These are phyloP conservation scores for Pangasius macronema DNA, from an alignment of 2,797 vertebrate species.

Conservation along the genomic window DNA sequence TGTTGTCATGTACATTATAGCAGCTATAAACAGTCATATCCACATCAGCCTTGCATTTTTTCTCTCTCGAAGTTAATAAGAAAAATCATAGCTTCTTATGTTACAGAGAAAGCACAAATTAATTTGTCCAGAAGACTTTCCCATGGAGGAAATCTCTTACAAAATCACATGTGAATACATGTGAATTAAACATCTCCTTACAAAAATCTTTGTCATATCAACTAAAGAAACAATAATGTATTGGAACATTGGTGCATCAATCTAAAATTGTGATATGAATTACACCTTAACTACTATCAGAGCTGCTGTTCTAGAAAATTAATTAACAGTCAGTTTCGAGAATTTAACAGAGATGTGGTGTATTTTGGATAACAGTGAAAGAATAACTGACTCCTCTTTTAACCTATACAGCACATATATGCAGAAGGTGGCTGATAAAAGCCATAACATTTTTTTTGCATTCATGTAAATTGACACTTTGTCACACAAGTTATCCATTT, in stretches of 20 bases:
- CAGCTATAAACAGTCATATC: neutral
- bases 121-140: no score
- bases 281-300: neutral
- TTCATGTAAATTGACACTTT: conserved; percentile 37
- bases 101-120: no score
- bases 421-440: conserved; percentile 13
- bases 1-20: neutral
- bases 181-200: no score
- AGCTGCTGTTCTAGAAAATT: neutral
- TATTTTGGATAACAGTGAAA: neutral
- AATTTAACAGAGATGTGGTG: neutral
- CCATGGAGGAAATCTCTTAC: no score
- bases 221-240: neutral
- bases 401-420: neutral
- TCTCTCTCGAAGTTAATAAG: no score
- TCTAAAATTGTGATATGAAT: neutral
- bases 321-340: neutral
- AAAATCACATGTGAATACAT: no score
- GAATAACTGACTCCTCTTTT: neutral
- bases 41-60: no score
- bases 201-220: no score
- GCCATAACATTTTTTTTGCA: neutral
- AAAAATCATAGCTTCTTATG: no score
- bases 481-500: conserved; percentile 35
- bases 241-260: neutral